Percentiles rank a stretch among this genome's conserved stretches.
These are phyloP conservation scores for Xestia ashworthii DNA, from an alignment of 2,888 invertebrate genomes.

Conservation along the genomic window DNA sequence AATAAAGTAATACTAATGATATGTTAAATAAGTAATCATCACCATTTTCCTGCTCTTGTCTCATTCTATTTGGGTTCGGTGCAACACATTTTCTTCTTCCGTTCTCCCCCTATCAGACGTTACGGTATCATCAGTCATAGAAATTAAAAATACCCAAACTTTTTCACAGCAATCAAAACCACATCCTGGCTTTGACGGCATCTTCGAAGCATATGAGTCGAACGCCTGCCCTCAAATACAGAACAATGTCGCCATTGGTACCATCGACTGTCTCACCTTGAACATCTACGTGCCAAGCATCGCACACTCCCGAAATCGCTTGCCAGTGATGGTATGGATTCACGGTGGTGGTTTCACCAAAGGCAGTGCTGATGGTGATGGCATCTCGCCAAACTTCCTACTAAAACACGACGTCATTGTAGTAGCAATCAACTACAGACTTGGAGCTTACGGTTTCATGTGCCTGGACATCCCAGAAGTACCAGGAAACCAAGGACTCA, in stretches of 20 bases:
- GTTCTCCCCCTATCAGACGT: not conserved
- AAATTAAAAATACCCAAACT: not conserved
- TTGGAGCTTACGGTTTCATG: slow-evolving; percentile 70
- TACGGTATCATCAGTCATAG: not conserved
- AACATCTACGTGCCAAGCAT: slow-evolving; percentile 65
- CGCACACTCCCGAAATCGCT: slow-evolving; percentile 28
- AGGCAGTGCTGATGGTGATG: slow-evolving; percentile 28
- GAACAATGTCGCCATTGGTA: slow-evolving; percentile 38
- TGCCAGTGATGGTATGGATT: slow-evolving; percentile 59
- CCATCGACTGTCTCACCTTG: slow-evolving; percentile 63
- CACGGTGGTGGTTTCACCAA: slow-evolving; percentile 47
- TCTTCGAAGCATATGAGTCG: slow-evolving; percentile 64
- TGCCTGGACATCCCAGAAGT: slow-evolving; percentile 64
- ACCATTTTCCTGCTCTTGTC: not conserved
- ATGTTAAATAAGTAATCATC: no score
- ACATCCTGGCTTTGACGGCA: slow-evolving; percentile 46
- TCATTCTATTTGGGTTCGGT: not conserved
- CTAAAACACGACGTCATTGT: slow-evolving; percentile 49
- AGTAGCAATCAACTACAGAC: slow-evolving; percentile 53
- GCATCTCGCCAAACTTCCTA: slow-evolving; percentile 20
- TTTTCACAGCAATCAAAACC: slow-evolving; percentile 26
- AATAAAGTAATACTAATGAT: no score
- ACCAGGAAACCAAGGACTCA: slow-evolving; percentile 75
- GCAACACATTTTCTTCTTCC: not conserved
- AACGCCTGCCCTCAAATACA: slow-evolving; percentile 60